Conservation (phyloP, 1,140 invertebrate species). For the Ridgeia piscesae region DNA sequence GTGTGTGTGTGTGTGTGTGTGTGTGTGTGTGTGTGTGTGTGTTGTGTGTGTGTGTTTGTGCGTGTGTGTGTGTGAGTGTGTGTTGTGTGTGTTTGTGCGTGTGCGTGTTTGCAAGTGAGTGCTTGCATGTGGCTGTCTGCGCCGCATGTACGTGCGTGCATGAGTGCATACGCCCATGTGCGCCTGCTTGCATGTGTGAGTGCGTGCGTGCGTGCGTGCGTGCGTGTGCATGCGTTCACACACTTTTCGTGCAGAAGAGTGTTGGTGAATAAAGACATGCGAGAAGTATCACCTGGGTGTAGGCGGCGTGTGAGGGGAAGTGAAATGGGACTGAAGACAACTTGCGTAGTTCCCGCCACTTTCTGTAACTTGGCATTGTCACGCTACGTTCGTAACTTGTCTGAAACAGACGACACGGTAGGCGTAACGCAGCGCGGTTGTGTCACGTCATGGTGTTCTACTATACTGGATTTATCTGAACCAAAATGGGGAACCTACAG, state of each 20-base stretch:
- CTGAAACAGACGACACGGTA: slow-evolving; percentile 9
- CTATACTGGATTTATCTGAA: too few species aligned
- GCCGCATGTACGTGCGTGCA: too few species aligned
- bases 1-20: slow-evolving; percentile 8
- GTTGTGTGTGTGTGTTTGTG: not conserved
- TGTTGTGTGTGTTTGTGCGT: not conserved
- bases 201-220: not conserved
- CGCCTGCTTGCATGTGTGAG: not conserved
- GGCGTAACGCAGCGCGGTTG: not conserved
- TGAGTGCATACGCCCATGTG: not conserved
- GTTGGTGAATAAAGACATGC: not conserved
- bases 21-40: not conserved
- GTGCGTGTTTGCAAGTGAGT: not conserved
- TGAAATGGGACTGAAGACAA: slow-evolving; percentile 18
- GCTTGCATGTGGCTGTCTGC: too few species aligned
- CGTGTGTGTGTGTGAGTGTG: not conserved
- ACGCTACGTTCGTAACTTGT: not conserved
- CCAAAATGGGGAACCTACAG: too few species aligned
- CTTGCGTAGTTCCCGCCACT: slow-evolving; percentile 19
- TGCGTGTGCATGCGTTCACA: not conserved
- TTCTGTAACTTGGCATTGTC: slow-evolving; percentile 18
- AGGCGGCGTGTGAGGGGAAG: slow-evolving; percentile 9
- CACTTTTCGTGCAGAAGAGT: too few species aligned
- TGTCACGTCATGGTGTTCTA: not conserved
- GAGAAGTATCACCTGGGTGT: not conserved